These are phyloP conservation scores for Drosophila erecta DNA, from an alignment of 1,140 invertebrate species.

Conservation along the genomic window DNA sequence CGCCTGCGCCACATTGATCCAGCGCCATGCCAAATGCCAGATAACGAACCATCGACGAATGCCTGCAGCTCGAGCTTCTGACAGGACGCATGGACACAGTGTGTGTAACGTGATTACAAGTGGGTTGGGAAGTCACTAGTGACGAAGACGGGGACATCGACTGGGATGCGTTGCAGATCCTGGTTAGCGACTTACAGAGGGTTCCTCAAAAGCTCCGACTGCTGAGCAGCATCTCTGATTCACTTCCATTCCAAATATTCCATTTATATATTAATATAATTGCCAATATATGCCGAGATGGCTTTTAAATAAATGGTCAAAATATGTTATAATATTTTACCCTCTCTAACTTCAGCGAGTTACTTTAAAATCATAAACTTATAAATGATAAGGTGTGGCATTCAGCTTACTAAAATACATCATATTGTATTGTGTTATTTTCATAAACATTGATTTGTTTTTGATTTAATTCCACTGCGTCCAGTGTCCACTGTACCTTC, in stretches of 20 bases:
- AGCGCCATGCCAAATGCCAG: conserved; percentile 60
- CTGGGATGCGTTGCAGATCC: not conserved
- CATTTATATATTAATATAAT: no score
- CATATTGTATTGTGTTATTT: not conserved
- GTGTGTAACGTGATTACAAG: conserved; percentile 46
- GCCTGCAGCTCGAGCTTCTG: conserved; percentile 59
- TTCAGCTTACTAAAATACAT: no score
- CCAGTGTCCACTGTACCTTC: conserved; percentile 20
- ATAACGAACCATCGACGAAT: conserved; percentile 62
- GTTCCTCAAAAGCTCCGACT: not conserved
- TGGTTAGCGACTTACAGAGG: not conserved
- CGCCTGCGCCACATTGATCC: conserved; percentile 73
- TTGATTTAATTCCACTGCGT: no score
- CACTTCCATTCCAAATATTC: not conserved
- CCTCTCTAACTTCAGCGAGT: no score
- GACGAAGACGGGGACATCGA: not conserved
- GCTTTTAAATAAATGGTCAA: no score
- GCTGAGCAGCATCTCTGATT: not conserved
- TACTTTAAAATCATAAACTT: no score
- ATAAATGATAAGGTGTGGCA: no score
- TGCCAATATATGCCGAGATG: not conserved
- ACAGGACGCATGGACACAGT: conserved; percentile 29
- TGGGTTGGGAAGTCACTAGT: conserved; percentile 13
- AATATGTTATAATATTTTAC: no score
- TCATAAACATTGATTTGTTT: not conserved